These are phyloP conservation scores for Argynnis bischoffii DNA, from an alignment of 2,888 invertebrate species.

Conservation along the genomic window DNA sequence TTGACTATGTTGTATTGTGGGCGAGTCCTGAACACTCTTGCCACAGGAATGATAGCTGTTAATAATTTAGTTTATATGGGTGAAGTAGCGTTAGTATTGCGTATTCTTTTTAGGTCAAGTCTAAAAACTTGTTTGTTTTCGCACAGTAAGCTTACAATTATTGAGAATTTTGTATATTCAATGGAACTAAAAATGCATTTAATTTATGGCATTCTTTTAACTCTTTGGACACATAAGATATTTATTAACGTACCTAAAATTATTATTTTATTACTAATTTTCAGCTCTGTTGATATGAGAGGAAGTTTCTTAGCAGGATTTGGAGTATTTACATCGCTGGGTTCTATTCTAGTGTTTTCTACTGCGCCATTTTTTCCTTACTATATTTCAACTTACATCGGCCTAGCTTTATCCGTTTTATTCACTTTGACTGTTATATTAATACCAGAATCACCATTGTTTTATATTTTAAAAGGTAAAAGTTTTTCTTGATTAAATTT, in stretches of 20 bases:
- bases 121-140: not conserved
- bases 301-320: constrained; percentile 15
- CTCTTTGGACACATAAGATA: too few species aligned
- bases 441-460: constrained; percentile 56
- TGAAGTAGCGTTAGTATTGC: constrained; percentile 30
- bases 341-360: constrained; percentile 17
- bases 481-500: constrained; percentile 7
- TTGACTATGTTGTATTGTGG: constrained; percentile 43
- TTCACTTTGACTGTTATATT: constrained; percentile 42
- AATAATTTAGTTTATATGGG: constrained; percentile 49
- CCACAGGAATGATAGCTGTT: constrained; percentile 43
- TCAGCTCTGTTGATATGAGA: too few species aligned
- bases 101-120: too few species aligned
- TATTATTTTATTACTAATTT: too few species aligned
- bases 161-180: too few species aligned
- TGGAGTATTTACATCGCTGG: constrained; percentile 34
- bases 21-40: constrained; percentile 45
- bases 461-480: constrained; percentile 50
- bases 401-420: constrained; percentile 33
- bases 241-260: too few species aligned
- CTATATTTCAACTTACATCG: constrained; percentile 11
- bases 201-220: too few species aligned
- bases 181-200: too few species aligned
- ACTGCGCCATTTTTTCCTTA: constrained; percentile 25
- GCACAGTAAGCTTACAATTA: not conserved